Conservation (phyloP, 1,140 invertebrate species). For the Scaptomyza hsui region DNA sequence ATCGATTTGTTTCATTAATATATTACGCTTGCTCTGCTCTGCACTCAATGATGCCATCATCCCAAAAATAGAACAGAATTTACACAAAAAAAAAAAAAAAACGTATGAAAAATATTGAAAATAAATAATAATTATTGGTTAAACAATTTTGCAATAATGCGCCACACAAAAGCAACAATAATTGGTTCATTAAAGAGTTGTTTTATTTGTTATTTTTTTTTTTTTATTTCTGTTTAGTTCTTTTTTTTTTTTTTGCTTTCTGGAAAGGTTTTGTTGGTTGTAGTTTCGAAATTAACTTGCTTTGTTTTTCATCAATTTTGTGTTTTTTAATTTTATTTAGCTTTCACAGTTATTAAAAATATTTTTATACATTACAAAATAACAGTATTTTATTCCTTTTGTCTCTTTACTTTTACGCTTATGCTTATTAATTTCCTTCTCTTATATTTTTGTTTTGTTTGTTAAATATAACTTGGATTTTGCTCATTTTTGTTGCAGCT, state of each 20-base stretch:
- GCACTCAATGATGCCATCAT: slow-evolving; percentile 71
- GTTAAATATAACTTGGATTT: slow-evolving; percentile 45
- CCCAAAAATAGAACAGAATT: slow-evolving; percentile 44
- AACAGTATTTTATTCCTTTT: slow-evolving; percentile 82
- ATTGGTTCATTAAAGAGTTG: slow-evolving; percentile 67
- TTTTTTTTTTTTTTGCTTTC: slow-evolving; percentile 46
- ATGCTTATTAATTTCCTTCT: slow-evolving; percentile 71
- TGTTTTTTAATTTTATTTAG: slow-evolving; percentile 83
- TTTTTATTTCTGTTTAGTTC: slow-evolving; percentile 26
- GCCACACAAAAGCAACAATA: slow-evolving; percentile 65
- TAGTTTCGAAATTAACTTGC: slow-evolving; percentile 57
- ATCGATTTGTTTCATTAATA: slow-evolving; percentile 35
- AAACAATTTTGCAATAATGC: slow-evolving; percentile 56
- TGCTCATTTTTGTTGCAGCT: slow-evolving; percentile 78
- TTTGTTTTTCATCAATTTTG: slow-evolving; percentile 65
- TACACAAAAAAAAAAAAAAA: slow-evolving; percentile 16
- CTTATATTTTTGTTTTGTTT: slow-evolving; percentile 15
- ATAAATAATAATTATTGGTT: slow-evolving; percentile 9
- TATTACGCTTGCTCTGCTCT: slow-evolving; percentile 61
- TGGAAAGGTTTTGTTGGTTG: slow-evolving; percentile 67
- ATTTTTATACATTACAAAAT: slow-evolving; percentile 84
- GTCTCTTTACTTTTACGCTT: slow-evolving; percentile 67
- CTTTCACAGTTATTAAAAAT: slow-evolving; percentile 84
- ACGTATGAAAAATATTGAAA: slow-evolving; percentile 14
- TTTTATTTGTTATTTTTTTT: slow-evolving; percentile 68